Conservation (phyloP, 1,140 invertebrate genomes). For the Hormaphis cornu region DNA sequence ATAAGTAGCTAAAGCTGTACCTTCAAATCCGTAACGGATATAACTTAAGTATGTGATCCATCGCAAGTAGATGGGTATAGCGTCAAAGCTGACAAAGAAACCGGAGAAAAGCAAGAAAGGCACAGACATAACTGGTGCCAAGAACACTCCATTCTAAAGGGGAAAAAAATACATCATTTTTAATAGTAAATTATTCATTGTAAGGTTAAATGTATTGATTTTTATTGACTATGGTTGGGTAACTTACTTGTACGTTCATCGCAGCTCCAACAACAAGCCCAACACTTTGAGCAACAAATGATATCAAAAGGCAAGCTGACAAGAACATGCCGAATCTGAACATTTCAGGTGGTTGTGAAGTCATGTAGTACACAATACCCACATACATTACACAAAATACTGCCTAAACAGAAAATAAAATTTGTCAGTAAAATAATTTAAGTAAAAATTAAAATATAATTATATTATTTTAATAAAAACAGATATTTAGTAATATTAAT, state of each 20-base stretch:
- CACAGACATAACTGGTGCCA: slow-evolving; percentile 90
- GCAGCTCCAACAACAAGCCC: slow-evolving; percentile 90
- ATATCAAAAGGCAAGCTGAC: slow-evolving; percentile 75
- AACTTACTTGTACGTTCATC: slow-evolving; percentile 64
- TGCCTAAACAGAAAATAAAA: slow-evolving; percentile 50
- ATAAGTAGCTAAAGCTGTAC: slow-evolving; percentile 87
- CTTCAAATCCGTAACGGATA: slow-evolving; percentile 91
- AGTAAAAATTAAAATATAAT: neutral
- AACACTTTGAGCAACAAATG: slow-evolving; percentile 90
- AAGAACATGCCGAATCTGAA: slow-evolving; percentile 83
- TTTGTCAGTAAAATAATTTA: neutral
- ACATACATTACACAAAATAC: slow-evolving; percentile 86
- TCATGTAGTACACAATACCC: slow-evolving; percentile 89
- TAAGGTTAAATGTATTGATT: neutral
- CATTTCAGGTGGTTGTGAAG: slow-evolving; percentile 77
- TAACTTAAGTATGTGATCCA: slow-evolving; percentile 95
- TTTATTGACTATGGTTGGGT: neutral
- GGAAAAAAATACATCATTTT: slow-evolving; percentile 27
- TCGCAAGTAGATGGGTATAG: slow-evolving; percentile 85
- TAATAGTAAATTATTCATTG: neutral
- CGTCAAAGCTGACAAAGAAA: slow-evolving; percentile 95
- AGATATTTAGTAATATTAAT: too few relatives aligned
- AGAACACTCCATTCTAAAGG: slow-evolving; percentile 82
- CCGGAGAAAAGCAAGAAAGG: slow-evolving; percentile 90
- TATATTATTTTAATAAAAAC: too few relatives aligned